Percentiles rank a stretch among this genome's conserved stretches.
These are phyloP conservation scores for Cricetomys ansorgei DNA, from an alignment of 2,113 vertebrate genomes.

Conservation along the genomic window DNA sequence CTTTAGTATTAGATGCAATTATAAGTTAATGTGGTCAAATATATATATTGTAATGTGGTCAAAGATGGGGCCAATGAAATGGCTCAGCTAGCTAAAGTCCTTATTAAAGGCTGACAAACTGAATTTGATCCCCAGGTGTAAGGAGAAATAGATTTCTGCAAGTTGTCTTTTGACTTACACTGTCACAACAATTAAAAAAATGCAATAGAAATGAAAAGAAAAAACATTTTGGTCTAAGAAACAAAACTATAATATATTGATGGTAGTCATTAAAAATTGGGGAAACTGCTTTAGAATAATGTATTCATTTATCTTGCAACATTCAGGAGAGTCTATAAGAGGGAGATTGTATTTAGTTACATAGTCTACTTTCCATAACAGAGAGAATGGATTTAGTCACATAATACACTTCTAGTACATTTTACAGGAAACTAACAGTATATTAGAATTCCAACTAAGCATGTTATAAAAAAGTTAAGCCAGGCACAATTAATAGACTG, in stretches of 20 bases:
- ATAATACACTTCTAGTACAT: not conserved
- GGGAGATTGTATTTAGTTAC: not conserved
- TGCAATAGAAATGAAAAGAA: not conserved
- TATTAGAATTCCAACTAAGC: slow-evolving; percentile 20
- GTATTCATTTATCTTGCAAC: not conserved
- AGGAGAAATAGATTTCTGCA: not conserved
- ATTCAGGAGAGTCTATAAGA: not conserved
- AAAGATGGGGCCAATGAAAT: not conserved
- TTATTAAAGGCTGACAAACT: not conserved
- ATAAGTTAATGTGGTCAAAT: not conserved
- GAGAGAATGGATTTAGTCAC: not conserved
- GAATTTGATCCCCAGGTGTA: not conserved
- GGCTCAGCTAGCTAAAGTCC: not conserved
- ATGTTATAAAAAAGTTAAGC: slow-evolving; percentile 32
- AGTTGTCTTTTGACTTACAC: not conserved
- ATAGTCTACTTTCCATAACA: not conserved
- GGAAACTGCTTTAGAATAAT: not conserved
- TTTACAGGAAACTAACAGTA: not conserved
- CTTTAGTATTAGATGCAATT: not conserved
- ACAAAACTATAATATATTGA: not conserved
- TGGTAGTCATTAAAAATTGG: not conserved
- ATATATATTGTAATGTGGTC: too few species aligned
- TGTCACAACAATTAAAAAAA: not conserved
- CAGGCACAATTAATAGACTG: not conserved
- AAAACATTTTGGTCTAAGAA: not conserved